Evolutionary conservation across 1,140 invertebrate species (phyloP), one percentile per base, ranked within the genome.

Genomic region (Drosophila arawakana): DNA sequence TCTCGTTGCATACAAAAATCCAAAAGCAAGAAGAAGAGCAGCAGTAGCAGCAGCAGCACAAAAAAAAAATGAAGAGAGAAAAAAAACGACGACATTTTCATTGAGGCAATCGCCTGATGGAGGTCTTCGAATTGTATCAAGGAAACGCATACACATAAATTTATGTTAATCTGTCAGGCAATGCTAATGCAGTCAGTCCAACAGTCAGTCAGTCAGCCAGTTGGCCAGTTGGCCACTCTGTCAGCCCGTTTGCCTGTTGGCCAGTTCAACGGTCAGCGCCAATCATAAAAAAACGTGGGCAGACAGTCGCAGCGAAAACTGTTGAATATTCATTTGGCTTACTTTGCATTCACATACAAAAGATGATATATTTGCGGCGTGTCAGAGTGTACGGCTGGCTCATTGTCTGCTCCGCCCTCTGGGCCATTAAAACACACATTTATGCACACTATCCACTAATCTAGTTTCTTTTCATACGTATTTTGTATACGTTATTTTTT

Each of bases 81-180:
- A 54, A 72, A 54, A 47, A 37, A 44, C 44, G 74, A 49, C 67
- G 52, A 62, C 70, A 81, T 78, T 85, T 85, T 63, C 82, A 85
- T 63, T 78, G 66, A 63, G 58, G 58, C 67, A 55, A 70, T 69
- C 65, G 65, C 71, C 76, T 63, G 66, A 46, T 62, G 83, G 79
- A 86, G 83, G 83, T 88, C 83, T 88, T 54, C 63, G 59, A 82
- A 86, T 79, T 74, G 81, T 78, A 90, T 90, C 81, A 90, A 90
- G 86, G 86, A 90, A 90, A 90, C 80, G 60, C 70, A 58, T 50
- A 49, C 55, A 66, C 67, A 68, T 58, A 65, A 90, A 90, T 82
- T 82, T 77, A 85, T 90, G 81, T 72, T 76, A 90, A 85, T 80
- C 76, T 75, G 67, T 62, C 54, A 69, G 82, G 69, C 78, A 84